Conservation (phyloP, 2,113 vertebrate species). For the Cyphomyrus plagiostoma region DNA sequence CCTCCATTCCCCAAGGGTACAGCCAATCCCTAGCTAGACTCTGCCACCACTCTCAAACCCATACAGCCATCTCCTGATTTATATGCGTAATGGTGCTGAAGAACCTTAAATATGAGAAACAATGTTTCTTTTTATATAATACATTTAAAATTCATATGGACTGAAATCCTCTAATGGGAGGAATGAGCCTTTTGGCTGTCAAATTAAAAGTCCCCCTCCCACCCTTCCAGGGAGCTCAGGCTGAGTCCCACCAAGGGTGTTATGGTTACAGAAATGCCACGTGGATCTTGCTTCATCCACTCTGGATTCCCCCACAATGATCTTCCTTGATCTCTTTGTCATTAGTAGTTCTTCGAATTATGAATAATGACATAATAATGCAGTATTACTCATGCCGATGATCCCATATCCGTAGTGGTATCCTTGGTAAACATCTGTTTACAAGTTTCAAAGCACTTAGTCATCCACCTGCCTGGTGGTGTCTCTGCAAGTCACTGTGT, state of each 20-base stretch:
- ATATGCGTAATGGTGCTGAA: not conserved
- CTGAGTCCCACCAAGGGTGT: not conserved
- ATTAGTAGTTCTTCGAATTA: not conserved
- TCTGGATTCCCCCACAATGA: not conserved
- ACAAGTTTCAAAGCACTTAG: not conserved
- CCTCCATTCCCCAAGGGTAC: constrained; percentile 72
- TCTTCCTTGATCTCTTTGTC: not conserved
- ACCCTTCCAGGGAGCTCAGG: not conserved
- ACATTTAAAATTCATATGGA: not conserved
- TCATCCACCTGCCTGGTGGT: not conserved
- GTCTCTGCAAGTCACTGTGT: not conserved
- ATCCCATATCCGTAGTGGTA: not conserved
- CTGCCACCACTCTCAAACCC: constrained; percentile 17
- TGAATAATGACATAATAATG: not conserved
- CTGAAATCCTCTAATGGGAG: not conserved
- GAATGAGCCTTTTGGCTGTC: not conserved
- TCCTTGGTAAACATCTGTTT: not conserved
- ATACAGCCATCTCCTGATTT: not conserved
- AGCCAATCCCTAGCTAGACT: constrained; percentile 47
- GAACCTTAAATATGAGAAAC: not conserved
- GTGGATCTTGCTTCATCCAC: not conserved
- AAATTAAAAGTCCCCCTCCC: not conserved
- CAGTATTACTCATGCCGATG: no score
- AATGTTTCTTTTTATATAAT: not conserved
- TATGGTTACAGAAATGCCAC: not conserved